Base-by-base conservation (phyloP, 2,888 invertebrate species). In the Drosophila kokeensis region DNA sequence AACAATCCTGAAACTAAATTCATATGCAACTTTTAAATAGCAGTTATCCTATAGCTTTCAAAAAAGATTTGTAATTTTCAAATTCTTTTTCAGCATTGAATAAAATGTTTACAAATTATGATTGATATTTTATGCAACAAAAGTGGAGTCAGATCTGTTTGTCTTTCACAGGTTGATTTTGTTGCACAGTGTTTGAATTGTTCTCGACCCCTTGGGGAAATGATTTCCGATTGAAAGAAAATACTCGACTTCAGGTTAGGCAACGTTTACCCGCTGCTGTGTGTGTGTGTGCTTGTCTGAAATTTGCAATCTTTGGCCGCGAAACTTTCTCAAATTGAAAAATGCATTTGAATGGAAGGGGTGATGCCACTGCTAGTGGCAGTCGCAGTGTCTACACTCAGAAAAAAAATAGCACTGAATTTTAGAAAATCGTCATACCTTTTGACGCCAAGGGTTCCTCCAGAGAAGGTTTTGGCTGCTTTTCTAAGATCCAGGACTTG, bases 301-400 rank as follows among this genome's bases (percentile, higher is more conserved):
- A 81, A 77, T 79, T 81, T 78, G 73, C 79, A 79, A 81, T 79
- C 79, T 82, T 79, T 69, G 76, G 69, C 71, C 72, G 69, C 65
- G 68, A 73, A 86, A 86, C 86, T 86, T 86, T 86, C 86, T 81
- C 86, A 77, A 79, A 84, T 81, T 81, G 76, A 82, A 87, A 82
- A 83, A 81, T 77, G 76, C 79, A 78, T 74, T 82, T 70, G 72
- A 77, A 62, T 66, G 36, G 48, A 57, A 27, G n/a, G 59, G 49
- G 29, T 40, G 29, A 32, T 42, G 48, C 54, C 60, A 62, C 34
- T 36, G 40, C 57, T 48, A 63, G 42, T 7, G 27, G 54, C 61
- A 58, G 24, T 15, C 15, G 8, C 15, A 4, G 45, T 15, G 15
- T 24, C 1, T 24, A 4, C 45, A 45, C 45, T 45, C 15, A 15